Evolutionary conservation across 2,888 invertebrate genomes (phyloP).

Genomic region (Rosalia funebris): DNA sequence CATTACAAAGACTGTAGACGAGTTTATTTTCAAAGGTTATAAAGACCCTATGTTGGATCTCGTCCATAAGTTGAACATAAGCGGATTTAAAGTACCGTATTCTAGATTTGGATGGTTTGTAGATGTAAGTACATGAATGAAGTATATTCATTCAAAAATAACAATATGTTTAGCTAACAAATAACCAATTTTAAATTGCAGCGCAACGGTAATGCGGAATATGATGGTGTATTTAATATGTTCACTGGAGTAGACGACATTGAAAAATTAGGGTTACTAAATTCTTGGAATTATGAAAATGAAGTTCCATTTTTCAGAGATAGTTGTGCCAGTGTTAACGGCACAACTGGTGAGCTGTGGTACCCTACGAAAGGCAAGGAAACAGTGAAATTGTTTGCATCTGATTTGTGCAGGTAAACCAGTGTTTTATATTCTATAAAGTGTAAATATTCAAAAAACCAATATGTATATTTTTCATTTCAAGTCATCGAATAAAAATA

Average conservation of each 20-base stretch:
- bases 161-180: background rate
- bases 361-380: constrained; percentile 73
- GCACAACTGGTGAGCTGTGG: constrained; percentile 84
- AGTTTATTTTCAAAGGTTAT: constrained; percentile 85
- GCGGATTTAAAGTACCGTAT: constrained; percentile 70
- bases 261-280: constrained; percentile 73
- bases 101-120: constrained; percentile 89
- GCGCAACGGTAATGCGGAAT: constrained; percentile 78
- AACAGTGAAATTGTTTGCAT: constrained; percentile 74
- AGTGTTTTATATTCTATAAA: too few relatives aligned
- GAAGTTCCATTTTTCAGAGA: constrained; percentile 64
- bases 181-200: constrained; percentile 56
- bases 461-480: too few relatives aligned
- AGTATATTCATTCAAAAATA: constrained; percentile 4
- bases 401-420: constrained; percentile 84
- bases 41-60: constrained; percentile 75
- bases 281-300: constrained; percentile 76
- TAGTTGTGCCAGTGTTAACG: constrained; percentile 76
- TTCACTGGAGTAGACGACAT: constrained; percentile 77
- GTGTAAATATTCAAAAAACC: too few relatives aligned
- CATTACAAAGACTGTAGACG: constrained; percentile 72
- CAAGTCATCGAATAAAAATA: too few relatives aligned
- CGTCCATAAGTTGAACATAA: constrained; percentile 66
- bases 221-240: constrained; percentile 83
- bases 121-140: constrained; percentile 67